Percentiles rank a stretch among this genome's conserved stretches.
phyloP scores from a whole-genome alignment of 2,888 invertebrate species.

The Scaptomyza parva region DNA sequence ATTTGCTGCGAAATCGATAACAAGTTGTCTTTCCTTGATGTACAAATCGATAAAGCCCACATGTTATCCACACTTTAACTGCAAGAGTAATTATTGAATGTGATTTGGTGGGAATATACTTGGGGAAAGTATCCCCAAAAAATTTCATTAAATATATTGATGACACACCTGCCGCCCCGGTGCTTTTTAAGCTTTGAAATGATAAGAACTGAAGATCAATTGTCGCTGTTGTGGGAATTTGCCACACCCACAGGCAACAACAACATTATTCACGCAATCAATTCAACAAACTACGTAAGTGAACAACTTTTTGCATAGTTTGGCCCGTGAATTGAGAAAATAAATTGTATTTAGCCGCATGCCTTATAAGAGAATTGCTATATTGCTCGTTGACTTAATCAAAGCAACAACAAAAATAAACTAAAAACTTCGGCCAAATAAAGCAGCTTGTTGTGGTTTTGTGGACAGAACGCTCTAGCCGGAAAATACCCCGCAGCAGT shows the following conservation, averaged over 20 bases:
- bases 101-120: no score
- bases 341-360: conserved; percentile 65
- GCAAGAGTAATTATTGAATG: no score
- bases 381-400: conserved; percentile 75
- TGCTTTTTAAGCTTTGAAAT: no score
- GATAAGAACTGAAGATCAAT: conserved; percentile 18
- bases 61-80: no score
- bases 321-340: conserved; percentile 41
- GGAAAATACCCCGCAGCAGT: conserved; percentile 69
- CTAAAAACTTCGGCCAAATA: conserved; percentile 65
- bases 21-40: no score
- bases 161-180: no score
- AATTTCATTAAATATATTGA: no score
- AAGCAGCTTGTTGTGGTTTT: conserved; percentile 60
- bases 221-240: no score
- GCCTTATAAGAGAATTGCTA: conserved; percentile 66
- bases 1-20: no score
- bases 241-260: conserved; percentile 41
- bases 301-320: conserved; percentile 35
- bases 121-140: no score
- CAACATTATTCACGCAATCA: conserved; percentile 52
- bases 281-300: conserved; percentile 23
- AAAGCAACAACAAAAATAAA: conserved; percentile 20
- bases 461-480: conserved; percentile 38
- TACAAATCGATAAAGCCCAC: no score